These are phyloP conservation scores for Rugalucina vietnamica DNA, from an alignment of 2,888 invertebrate genomes.

Conservation along the genomic window DNA sequence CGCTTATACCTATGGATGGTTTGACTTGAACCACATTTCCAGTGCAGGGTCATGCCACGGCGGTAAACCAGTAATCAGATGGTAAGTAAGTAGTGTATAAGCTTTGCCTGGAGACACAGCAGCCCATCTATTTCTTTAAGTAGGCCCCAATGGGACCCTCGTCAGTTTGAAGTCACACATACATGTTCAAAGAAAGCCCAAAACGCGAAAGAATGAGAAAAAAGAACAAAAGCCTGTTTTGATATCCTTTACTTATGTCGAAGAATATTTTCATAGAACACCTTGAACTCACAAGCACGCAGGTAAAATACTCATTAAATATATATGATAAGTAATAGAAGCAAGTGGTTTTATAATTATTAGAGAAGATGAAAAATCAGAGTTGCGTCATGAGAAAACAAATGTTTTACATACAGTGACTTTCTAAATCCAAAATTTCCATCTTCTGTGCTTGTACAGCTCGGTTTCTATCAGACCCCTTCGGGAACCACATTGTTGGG, in stretches of 20 bases:
- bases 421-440: neutral
- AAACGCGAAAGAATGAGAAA: too few relatives aligned
- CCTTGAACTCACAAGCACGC: neutral
- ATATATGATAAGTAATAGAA: neutral
- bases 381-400: neutral
- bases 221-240: neutral
- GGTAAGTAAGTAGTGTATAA: too few relatives aligned
- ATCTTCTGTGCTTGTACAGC: neutral
- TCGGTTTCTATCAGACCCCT: neutral
- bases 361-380: neutral
- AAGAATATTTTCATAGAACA: too few relatives aligned
- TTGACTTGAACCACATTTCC: too few relatives aligned
- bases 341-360: constrained; percentile 6
- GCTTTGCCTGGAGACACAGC: too few relatives aligned
- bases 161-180: too few relatives aligned
- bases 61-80: too few relatives aligned
- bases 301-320: neutral
- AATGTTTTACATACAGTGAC: neutral
- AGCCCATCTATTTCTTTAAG: too few relatives aligned
- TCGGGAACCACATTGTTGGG: neutral
- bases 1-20: too few relatives aligned
- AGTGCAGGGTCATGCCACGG: too few relatives aligned
- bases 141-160: too few relatives aligned
- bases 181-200: too few relatives aligned
- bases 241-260: neutral